Percentiles rank a stretch among this genome's conserved stretches.
phyloP scores from a whole-genome alignment of 2,113 vertebrate species.

The Macrotis lagotis region DNA sequence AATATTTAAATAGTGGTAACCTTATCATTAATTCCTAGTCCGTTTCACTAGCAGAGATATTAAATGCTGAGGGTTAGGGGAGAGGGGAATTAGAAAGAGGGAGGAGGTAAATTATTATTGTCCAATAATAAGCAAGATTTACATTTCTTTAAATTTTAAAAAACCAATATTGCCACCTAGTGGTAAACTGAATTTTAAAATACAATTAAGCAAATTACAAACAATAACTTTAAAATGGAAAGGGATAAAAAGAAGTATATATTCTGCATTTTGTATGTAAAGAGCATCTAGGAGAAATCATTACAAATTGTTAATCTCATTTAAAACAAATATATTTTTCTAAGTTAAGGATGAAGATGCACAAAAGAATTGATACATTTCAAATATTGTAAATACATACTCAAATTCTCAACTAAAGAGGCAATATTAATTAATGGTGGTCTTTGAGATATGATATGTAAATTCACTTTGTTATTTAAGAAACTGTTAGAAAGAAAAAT shows the following conservation, averaged over 20 bases:
- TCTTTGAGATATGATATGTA: background rate
- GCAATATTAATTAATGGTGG: background rate
- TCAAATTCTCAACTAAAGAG: background rate
- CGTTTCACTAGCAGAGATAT: conserved; percentile 41
- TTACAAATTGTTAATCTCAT: background rate
- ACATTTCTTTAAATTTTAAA: conserved; percentile 53
- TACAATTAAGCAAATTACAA: conserved; percentile 31
- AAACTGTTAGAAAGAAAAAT: background rate
- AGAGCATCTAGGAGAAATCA: background rate
- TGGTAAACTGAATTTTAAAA: conserved; percentile 40
- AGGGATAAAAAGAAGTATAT: conserved; percentile 19
- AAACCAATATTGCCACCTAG: conserved; percentile 79
- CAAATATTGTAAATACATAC: background rate
- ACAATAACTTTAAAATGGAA: background rate
- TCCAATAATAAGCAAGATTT: conserved; percentile 45
- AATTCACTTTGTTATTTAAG: background rate
- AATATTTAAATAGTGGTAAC: conserved; percentile 14
- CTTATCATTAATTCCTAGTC: conserved; percentile 12
- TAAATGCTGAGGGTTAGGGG: background rate
- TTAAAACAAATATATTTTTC: background rate
- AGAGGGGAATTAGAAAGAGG: background rate
- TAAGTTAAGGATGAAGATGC: background rate
- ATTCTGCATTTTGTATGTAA: conserved; percentile 15
- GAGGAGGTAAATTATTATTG: background rate
- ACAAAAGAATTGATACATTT: background rate